Percentiles rank a stretch among this genome's conserved stretches.
Conservation (phyloP, 2,797 vertebrate species). For the Fundulus diaphanus region DNA sequence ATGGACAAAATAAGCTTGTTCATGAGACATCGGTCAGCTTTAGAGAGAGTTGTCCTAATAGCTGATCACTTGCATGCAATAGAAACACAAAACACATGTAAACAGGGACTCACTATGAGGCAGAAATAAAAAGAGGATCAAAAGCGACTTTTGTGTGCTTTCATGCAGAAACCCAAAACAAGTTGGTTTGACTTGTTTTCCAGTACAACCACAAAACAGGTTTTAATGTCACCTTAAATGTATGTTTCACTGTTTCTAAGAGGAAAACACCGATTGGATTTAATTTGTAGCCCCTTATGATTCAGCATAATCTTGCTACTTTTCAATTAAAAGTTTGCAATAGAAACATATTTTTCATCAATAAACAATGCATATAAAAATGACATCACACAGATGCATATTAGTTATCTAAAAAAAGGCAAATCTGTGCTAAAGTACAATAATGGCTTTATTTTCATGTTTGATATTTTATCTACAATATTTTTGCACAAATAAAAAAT, state of each 20-base stretch:
- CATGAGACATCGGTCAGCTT: conserved; percentile 50
- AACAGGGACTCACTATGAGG: conserved; percentile 9
- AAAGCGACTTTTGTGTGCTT: conserved; percentile 14
- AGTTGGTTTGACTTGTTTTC: conserved; percentile 17
- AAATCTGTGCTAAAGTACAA: conserved; percentile 11
- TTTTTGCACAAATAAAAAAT: conserved; percentile 50
- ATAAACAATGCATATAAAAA: conserved; percentile 23
- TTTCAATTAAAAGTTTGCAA: conserved; percentile 54
- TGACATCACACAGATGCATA: conserved; percentile 32
- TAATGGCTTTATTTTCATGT: conserved; percentile 51
- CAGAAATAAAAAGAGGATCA: conserved; percentile 21
- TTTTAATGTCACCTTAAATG: conserved; percentile 38
- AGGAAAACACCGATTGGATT: conserved; percentile 34
- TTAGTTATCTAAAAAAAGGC: conserved; percentile 17
- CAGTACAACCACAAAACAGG: conserved; percentile 25
- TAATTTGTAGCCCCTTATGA: conserved; percentile 50
- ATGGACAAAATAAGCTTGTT: conserved; percentile 38
- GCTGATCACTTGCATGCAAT: conserved; percentile 40
- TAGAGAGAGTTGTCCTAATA: conserved; percentile 44
- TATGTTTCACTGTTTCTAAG: conserved; percentile 20
- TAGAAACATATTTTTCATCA: conserved; percentile 33
- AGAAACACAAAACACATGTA: conserved; percentile 39
- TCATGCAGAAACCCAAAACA: conserved; percentile 11
- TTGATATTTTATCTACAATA: conserved; percentile 28
- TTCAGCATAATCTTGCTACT: conserved; percentile 45